Evolutionary conservation across 64 coral and sea anemone genomes (phyloP).

Genomic region (Montipora cactus): DNA sequence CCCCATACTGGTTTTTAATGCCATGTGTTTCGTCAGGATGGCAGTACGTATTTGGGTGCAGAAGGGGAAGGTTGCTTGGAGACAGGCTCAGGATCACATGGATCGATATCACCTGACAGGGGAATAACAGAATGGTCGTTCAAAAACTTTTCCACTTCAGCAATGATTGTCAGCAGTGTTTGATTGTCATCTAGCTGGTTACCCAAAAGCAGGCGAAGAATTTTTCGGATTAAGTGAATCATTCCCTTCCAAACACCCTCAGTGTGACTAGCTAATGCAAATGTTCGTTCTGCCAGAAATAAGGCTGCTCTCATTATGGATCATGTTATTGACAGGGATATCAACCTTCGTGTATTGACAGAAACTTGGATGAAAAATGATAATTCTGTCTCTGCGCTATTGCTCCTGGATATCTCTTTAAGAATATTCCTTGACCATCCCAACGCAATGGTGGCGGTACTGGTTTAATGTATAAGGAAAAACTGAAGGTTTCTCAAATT

Average conservation of each 20-base stretch:
- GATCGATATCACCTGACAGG: neutral
- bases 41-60: neutral
- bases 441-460: too few relatives aligned
- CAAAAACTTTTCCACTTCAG: constrained; percentile 21
- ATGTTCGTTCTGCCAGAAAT: too few relatives aligned
- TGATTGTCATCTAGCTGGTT: constrained; percentile 9
- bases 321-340: too few relatives aligned
- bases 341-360: too few relatives aligned
- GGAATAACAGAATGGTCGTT: constrained; percentile 11
- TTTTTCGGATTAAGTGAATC: constrained; percentile 30
- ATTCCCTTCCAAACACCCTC: constrained; percentile 71
- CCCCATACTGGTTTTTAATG: neutral
- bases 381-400: too few relatives aligned
- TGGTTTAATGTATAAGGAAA: too few relatives aligned
- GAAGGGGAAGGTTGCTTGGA: constrained; percentile 14
- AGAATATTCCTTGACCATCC: too few relatives aligned
- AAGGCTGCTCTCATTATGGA: too few relatives aligned
- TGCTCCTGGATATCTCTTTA: too few relatives aligned
- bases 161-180: constrained; percentile 5
- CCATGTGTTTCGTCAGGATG: neutral
- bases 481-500: too few relatives aligned
- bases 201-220: neutral
- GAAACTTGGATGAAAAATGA: too few relatives aligned
- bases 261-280: constrained; percentile 34
- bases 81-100: neutral